These are phyloP conservation scores for Zenarchopterus dispar DNA, from an alignment of 2,797 vertebrate genomes.

Conservation along the genomic window DNA sequence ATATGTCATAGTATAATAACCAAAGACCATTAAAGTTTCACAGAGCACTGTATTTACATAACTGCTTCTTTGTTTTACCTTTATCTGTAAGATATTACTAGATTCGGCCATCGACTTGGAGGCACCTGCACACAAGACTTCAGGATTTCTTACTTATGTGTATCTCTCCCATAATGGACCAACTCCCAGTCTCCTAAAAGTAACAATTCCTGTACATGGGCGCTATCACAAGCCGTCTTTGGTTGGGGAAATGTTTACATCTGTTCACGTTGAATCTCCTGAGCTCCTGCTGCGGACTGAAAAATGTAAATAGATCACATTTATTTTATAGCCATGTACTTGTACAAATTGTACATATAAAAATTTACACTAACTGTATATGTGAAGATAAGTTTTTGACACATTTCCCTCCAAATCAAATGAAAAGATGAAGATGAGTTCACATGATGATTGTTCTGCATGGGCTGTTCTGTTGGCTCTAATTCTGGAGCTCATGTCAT, in stretches of 20 bases:
- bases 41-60: background rate
- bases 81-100: slow-evolving; percentile 79
- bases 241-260: slow-evolving; percentile 41
- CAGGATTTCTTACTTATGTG: slow-evolving; percentile 78
- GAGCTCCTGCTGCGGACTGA: slow-evolving; percentile 83
- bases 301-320: slow-evolving; percentile 77
- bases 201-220: slow-evolving; percentile 86
- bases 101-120: slow-evolving; percentile 86
- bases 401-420: background rate
- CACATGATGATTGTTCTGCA: background rate
- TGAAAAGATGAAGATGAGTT: too few species aligned
- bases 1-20: background rate
- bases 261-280: slow-evolving; percentile 79
- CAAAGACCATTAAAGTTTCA: background rate
- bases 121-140: slow-evolving; percentile 86
- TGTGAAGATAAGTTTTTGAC: background rate
- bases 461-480: background rate
- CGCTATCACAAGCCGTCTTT: slow-evolving; percentile 88
- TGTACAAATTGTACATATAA: too few species aligned
- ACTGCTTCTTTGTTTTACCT: background rate
- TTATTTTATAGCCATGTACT: background rate
- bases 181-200: slow-evolving; percentile 66
- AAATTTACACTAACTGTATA: background rate
- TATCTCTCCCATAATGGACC: slow-evolving; percentile 71
- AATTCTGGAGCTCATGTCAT: too few species aligned